Base-by-base conservation (phyloP, 2,888 invertebrate species). In the Chalcosyrphus nemorum region DNA sequence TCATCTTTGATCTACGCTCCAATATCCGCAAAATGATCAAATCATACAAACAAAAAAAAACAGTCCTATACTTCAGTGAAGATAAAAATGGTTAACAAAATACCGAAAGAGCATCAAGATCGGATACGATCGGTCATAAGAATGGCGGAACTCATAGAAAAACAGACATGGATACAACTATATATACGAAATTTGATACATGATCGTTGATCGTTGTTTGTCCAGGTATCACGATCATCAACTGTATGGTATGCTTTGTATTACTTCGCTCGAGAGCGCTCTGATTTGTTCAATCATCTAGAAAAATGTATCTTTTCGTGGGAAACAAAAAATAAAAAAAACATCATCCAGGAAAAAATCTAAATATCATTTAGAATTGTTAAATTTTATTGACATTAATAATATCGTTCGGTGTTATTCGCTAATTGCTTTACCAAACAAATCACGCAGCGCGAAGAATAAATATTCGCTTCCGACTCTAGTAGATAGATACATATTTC, bases 81-180 rank as follows among this genome's bases (percentile, higher is more conserved):
- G 38, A 6, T n/a, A n/a, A 9, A 35, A 56, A 24, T 70, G 17
- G 7, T 43, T 52, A 61, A 52, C 17, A 71, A 59, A 59, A 35
- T 47, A 52, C 41, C 29, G 11, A 52, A 63, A 72, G 72, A 61
- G 24, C 74, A 61, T 63, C 45, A 74, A 74, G 43, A 63, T 63
- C 52, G 61, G 41, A 65, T 63, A 35, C 47, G 65, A 74, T 65
- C 65, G 74, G 47, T 27, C 47, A 71, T 59, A 27, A 41, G 17
- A 71, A 71, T 59, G 74, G 45, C 74, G 65, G 74, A 47, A 59
- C 57, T 71, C 50, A 35, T 65, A 45, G 65, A 66, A 41, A 5
- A 32, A 50, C 29, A 3, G 15, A 41, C 27, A 35, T 27, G 52
- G 65, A 65, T 66, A 66, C 45, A 75, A 75, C 66, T 57, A 57